Conservation (phyloP, 2,797 vertebrate genomes). For the Neomorphus geoffroyi region DNA sequence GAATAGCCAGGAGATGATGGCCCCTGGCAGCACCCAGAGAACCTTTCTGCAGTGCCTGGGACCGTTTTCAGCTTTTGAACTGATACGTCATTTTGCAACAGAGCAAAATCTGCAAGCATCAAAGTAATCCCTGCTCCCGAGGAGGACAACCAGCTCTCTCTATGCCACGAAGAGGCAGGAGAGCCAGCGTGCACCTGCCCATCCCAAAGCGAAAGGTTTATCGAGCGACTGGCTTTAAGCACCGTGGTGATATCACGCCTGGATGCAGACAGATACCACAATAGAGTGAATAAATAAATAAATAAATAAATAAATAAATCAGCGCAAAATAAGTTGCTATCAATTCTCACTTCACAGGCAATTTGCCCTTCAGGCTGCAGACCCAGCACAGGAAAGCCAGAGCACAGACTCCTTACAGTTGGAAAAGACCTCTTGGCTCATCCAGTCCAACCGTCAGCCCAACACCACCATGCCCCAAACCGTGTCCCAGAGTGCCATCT, state of each 20-base stretch:
- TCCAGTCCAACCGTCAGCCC: no score
- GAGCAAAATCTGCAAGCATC: not conserved
- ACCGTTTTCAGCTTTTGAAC: not conserved
- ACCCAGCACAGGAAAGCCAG: not conserved
- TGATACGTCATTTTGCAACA: not conserved
- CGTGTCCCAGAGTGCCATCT: no score
- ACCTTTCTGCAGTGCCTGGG: not conserved
- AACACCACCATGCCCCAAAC: no score
- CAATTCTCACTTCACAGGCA: not conserved
- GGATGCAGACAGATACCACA: not conserved
- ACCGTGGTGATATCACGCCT: not conserved
- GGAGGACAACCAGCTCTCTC: not conserved
- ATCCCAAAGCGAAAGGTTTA: not conserved
- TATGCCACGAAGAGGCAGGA: accelerated
- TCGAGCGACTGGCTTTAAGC: not conserved
- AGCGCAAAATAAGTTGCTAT: not conserved
- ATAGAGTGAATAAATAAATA: no score
- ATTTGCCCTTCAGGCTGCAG: not conserved
- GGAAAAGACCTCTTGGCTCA: no score
- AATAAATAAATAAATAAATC: not conserved
- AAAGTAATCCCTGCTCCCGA: not conserved
- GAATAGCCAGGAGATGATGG: not conserved
- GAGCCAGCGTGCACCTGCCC: accelerated
- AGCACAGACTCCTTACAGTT: no score
- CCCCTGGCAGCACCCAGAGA: not conserved